These are phyloP conservation scores for Calycopis cecrops DNA, from an alignment of 1,140 invertebrate species.

Conservation along the genomic window DNA sequence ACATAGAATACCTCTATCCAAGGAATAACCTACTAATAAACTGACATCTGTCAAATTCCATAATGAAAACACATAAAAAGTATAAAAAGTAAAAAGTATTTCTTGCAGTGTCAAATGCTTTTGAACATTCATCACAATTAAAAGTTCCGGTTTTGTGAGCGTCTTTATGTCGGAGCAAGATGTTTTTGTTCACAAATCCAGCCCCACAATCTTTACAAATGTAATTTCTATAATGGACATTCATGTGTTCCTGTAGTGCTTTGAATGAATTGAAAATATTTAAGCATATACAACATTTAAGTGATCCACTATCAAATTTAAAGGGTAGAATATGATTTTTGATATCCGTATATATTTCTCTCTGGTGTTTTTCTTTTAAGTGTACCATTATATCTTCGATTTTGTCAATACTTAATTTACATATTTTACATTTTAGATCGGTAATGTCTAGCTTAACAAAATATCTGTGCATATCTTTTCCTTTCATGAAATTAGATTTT, in stretches of 20 bases:
- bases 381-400: constrained; percentile 31
- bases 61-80: too few relatives aligned
- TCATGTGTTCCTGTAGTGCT: too few relatives aligned
- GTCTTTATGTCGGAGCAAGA: too few relatives aligned
- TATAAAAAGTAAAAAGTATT: too few relatives aligned
- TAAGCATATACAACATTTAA: background rate
- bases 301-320: constrained; percentile 15
- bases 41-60: too few relatives aligned
- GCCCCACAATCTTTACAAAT: constrained; percentile 9
- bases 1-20: too few relatives aligned
- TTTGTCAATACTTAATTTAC: constrained; percentile 22
- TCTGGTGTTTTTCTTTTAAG: constrained; percentile 30
- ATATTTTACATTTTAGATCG: constrained; percentile 34
- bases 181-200: too few relatives aligned
- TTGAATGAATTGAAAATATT: too few relatives aligned
- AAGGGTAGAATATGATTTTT: constrained; percentile 36
- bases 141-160: too few relatives aligned
- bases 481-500: constrained; percentile 14
- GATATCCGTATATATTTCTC: constrained; percentile 24
- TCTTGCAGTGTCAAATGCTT: constrained; percentile 34
- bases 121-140: background rate
- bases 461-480: constrained; percentile 11
- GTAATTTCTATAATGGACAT: constrained; percentile 33
- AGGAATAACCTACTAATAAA: too few relatives aligned
- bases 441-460: constrained; percentile 42